A percentile compares a stretch with the other conserved stretches of the same genome.
phyloP scores from a whole-genome alignment of 2,113 vertebrate genomes.

The Fregata magnificens region DNA sequence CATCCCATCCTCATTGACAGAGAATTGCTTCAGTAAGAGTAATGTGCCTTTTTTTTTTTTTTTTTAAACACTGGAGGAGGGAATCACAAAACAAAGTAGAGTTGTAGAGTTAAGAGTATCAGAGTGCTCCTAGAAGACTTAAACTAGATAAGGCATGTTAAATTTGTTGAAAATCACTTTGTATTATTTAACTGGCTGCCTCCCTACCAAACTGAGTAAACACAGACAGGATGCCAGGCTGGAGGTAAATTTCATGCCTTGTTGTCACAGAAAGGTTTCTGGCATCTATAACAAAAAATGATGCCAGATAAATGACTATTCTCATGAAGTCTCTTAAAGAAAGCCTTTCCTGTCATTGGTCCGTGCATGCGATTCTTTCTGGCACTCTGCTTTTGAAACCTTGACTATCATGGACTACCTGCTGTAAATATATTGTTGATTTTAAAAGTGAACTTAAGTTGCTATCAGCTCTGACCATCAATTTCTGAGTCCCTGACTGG shows the following conservation, averaged over 20 bases:
- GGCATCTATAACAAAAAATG: background rate
- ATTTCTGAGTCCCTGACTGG: background rate
- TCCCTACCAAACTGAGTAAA: background rate
- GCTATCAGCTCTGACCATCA: background rate
- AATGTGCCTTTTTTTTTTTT: background rate
- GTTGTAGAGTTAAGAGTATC: background rate
- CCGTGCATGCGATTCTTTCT: background rate
- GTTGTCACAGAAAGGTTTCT: slow-evolving; percentile 16
- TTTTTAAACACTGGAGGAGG: background rate
- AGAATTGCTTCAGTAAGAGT: background rate
- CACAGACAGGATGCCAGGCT: background rate
- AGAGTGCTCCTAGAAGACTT: background rate
- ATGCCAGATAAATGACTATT: background rate
- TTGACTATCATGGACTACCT: background rate
- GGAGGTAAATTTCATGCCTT: slow-evolving; percentile 1
- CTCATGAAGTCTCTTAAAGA: background rate
- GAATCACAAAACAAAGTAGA: background rate
- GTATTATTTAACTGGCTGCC: background rate
- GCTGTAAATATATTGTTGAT: background rate
- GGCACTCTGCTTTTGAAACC: background rate
- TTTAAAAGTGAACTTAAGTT: background rate
- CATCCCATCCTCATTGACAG: background rate
- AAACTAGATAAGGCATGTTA: fast-evolving
- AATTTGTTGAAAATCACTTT: background rate
- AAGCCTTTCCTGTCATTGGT: background rate